Percentiles rank a stretch among this genome's conserved stretches.
phyloP scores from a whole-genome alignment of 2,113 vertebrate species.

The Grallaria varia region DNA sequence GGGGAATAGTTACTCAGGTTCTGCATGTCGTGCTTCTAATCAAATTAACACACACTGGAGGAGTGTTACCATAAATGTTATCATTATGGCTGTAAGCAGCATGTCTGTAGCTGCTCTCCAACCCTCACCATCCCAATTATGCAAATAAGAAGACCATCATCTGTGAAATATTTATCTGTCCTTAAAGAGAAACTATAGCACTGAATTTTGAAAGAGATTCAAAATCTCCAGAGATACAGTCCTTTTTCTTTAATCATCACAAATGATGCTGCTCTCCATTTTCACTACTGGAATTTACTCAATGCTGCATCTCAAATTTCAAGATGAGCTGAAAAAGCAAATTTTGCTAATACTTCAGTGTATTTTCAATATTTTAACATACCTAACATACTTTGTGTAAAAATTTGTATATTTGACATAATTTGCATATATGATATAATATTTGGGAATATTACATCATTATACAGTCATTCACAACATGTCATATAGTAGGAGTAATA shows the following conservation, averaged over 20 bases:
- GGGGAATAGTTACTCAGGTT: background rate
- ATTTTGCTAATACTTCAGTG: background rate
- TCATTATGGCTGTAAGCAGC: background rate
- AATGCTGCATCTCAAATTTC: background rate
- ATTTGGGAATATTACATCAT: background rate
- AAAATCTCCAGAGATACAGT: background rate
- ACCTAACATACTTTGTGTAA: background rate
- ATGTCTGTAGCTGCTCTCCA: background rate
- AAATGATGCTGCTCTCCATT: background rate
- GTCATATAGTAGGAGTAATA: background rate
- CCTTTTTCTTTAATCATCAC: background rate
- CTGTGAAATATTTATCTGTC: background rate
- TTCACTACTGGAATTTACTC: background rate
- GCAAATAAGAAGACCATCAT: background rate
- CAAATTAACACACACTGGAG: background rate
- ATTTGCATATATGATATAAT: background rate
- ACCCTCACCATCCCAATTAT: background rate
- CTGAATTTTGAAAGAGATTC: background rate
- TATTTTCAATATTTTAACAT: background rate
- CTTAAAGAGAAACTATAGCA: background rate
- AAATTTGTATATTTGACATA: background rate
- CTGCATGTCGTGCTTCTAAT: background rate
- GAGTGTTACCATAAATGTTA: fast-evolving
- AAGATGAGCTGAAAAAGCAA: background rate
- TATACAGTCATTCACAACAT: background rate